Conservation (phyloP, 1,140 invertebrate species). For the Thaumatotibia leucotreta region DNA sequence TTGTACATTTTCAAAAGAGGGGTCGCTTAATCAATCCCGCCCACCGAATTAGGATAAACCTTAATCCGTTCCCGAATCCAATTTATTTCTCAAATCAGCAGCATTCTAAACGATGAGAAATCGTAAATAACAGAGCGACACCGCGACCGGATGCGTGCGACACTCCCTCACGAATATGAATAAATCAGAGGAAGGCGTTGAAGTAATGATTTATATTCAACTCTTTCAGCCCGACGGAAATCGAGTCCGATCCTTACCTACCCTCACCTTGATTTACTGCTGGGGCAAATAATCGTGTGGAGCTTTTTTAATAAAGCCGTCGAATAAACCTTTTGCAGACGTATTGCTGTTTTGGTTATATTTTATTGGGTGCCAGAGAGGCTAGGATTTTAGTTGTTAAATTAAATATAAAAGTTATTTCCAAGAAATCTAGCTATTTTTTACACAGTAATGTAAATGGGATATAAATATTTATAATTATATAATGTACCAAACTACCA, state of each 20-base stretch:
- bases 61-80: not conserved
- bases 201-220: slow-evolving; percentile 52
- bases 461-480: too few species aligned
- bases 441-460: too few species aligned
- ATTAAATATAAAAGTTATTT: too few species aligned
- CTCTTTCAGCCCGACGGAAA: slow-evolving; percentile 32
- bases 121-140: slow-evolving; percentile 43
- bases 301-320: not conserved
- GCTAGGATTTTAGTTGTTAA: too few species aligned
- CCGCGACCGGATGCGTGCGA: slow-evolving; percentile 37
- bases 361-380: not conserved
- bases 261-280: slow-evolving; percentile 20
- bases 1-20: not conserved
- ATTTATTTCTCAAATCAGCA: slow-evolving; percentile 11
- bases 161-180: slow-evolving; percentile 38
- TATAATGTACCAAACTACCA: too few species aligned
- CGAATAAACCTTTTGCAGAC: not conserved
- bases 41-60: not conserved
- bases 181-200: slow-evolving; percentile 45
- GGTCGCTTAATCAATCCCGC: not conserved
- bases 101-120: slow-evolving; percentile 33
- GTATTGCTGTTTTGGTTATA: not conserved
- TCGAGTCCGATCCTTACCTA: slow-evolving; percentile 21
- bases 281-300: slow-evolving; percentile 2
- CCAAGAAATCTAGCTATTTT: too few species aligned